Conservation (phyloP, 2,113 vertebrate genomes). For the Otus sunia region DNA sequence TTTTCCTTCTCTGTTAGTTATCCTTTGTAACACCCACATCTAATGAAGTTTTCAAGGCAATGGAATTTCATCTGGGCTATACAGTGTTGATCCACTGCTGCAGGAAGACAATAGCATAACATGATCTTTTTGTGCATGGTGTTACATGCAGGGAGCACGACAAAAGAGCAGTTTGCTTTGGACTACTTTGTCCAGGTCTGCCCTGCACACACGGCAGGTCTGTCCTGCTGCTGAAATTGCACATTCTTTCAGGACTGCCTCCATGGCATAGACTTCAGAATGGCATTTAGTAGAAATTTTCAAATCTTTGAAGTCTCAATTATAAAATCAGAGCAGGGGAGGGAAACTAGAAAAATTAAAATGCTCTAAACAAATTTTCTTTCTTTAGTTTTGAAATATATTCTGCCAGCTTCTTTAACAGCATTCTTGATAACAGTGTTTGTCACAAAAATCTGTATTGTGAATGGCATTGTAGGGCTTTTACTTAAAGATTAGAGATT, state of each 20-base stretch:
- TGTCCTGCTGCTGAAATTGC: background rate
- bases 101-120: fast-evolving
- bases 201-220: background rate
- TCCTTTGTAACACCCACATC: background rate
- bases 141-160: background rate
- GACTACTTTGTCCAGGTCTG: background rate
- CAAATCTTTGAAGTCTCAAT: background rate
- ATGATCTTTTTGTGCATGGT: background rate
- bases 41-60: background rate
- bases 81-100: background rate
- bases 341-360: background rate
- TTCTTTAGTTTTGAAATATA: background rate
- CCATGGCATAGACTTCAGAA: background rate
- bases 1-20: background rate
- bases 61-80: fast-evolving
- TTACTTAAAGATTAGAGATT: background rate
- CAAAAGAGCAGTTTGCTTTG: background rate
- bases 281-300: background rate
- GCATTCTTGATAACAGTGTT: background rate
- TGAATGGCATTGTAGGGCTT: background rate
- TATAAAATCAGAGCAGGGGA: background rate
- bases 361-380: background rate
- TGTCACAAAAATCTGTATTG: background rate
- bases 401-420: background rate
- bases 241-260: background rate